These are phyloP conservation scores for Eupristina koningsbergeri DNA, from an alignment of 1,140 invertebrate genomes.

Conservation along the genomic window DNA sequence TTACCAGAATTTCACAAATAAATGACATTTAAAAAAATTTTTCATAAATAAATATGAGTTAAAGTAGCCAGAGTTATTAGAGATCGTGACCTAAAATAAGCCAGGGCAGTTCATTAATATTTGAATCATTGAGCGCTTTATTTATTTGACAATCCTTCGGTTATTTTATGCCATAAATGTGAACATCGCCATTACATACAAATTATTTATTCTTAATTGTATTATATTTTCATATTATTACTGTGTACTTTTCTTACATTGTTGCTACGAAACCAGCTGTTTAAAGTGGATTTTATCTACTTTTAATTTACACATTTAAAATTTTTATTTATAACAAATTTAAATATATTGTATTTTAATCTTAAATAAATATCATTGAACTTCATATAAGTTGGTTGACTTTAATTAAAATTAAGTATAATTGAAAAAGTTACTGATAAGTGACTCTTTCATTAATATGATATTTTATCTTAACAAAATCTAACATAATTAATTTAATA, in stretches of 20 bases:
- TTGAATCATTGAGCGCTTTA: background rate
- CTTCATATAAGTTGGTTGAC: too few species aligned
- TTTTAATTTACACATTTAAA: too few species aligned
- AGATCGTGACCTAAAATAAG: background rate
- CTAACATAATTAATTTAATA: too few species aligned
- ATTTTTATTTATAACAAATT: too few species aligned
- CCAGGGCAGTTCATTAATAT: background rate
- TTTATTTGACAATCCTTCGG: background rate
- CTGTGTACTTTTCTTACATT: background rate
- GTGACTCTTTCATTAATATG: too few species aligned
- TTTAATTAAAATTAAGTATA: too few species aligned
- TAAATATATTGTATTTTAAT: too few species aligned
- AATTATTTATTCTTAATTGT: background rate
- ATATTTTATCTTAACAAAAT: too few species aligned
- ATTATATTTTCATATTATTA: background rate
- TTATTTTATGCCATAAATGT: background rate
- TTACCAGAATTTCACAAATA: background rate
- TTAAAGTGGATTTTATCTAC: too few species aligned
- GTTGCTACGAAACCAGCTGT: too few species aligned
- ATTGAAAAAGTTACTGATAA: too few species aligned
- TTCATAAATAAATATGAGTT: slow-evolving; percentile 22
- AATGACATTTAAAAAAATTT: background rate
- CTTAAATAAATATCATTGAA: too few species aligned
- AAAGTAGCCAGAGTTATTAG: slow-evolving; percentile 12
- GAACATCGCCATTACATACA: slow-evolving; percentile 9